Evolutionary conservation across 2,113 vertebrate species (phyloP).

Genomic region (Mustela lutreola): DNA sequence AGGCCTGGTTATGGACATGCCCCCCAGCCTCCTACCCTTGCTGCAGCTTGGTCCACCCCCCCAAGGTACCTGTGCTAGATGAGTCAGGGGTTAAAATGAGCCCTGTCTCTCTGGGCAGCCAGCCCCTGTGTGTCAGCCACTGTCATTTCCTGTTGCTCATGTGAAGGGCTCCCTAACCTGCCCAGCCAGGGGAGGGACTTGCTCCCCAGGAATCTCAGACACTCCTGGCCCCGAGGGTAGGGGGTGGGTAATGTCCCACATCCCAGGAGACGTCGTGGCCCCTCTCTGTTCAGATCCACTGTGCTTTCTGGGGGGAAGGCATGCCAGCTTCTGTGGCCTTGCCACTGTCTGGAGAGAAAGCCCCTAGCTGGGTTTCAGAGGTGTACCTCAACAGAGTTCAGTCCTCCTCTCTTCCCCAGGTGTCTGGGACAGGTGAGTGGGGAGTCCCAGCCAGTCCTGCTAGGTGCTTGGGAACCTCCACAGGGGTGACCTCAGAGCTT

Average conservation of each 20-base stretch:
- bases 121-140: slow-evolving; percentile 45
- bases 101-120: neutral
- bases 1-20: neutral
- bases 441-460: slow-evolving; percentile 65
- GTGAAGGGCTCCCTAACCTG: slow-evolving; percentile 80
- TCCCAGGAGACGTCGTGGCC: neutral
- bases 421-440: neutral
- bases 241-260: neutral
- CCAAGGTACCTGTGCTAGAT: neutral
- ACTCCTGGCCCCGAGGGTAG: slow-evolving; percentile 70
- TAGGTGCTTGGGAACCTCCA: slow-evolving; percentile 69
- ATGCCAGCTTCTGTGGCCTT: neutral
- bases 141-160: slow-evolving; percentile 82
- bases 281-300: neutral
- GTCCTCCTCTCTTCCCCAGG: slow-evolving; percentile 6
- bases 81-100: slow-evolving; percentile 65
- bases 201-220: slow-evolving; percentile 74
- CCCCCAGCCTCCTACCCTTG: neutral
- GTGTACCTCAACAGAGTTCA: neutral
- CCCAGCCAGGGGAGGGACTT: slow-evolving; percentile 71
- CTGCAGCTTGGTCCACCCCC: neutral
- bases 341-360: neutral
- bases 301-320: neutral
- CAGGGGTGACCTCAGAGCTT: slow-evolving; percentile 69
- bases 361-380: neutral